These are phyloP conservation scores for Cyprinodon variegatus DNA, from an alignment of 2,113 vertebrate species.

Conservation along the genomic window DNA sequence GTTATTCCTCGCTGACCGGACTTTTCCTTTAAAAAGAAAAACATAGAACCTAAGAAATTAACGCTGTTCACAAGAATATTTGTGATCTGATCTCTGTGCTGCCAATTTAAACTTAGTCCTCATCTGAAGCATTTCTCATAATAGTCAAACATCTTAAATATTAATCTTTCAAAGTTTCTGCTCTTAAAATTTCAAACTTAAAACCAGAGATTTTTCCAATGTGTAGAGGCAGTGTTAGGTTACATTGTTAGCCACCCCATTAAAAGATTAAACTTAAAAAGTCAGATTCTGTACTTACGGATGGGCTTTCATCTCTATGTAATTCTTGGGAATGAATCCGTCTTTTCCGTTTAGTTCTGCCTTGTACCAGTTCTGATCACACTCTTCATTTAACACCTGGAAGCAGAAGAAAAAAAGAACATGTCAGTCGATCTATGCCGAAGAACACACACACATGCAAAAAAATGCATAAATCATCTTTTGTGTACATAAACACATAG, in stretches of 20 bases:
- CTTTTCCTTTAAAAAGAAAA: not conserved
- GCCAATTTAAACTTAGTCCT: too few species aligned
- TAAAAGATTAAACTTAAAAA: not conserved
- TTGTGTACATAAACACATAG: not conserved
- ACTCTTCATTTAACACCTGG: slow-evolving; percentile 97
- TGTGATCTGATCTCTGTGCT: not conserved
- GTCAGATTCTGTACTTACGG: slow-evolving; percentile 85
- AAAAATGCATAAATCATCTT: not conserved
- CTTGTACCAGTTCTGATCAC: slow-evolving; percentile 89
- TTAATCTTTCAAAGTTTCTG: not conserved
- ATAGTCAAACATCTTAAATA: not conserved
- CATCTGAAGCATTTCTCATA: too few species aligned
- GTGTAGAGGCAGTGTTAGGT: not conserved
- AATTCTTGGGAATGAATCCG: slow-evolving; percentile 98
- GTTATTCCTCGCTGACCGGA: too few species aligned
- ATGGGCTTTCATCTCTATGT: slow-evolving; percentile 99
- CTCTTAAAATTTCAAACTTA: not conserved
- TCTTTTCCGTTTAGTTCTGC: slow-evolving; percentile 97
- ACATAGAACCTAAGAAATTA: not conserved
- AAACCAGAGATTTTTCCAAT: not conserved
- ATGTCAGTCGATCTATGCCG: not conserved
- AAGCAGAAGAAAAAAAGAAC: slow-evolving; percentile 1
- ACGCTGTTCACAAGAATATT: not conserved
- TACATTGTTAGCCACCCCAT: not conserved
- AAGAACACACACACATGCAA: not conserved